Evolutionary conservation across 2,113 vertebrate species (phyloP), one percentile per base, ranked within the genome.

Genomic region (Anguilla japonica): DNA sequence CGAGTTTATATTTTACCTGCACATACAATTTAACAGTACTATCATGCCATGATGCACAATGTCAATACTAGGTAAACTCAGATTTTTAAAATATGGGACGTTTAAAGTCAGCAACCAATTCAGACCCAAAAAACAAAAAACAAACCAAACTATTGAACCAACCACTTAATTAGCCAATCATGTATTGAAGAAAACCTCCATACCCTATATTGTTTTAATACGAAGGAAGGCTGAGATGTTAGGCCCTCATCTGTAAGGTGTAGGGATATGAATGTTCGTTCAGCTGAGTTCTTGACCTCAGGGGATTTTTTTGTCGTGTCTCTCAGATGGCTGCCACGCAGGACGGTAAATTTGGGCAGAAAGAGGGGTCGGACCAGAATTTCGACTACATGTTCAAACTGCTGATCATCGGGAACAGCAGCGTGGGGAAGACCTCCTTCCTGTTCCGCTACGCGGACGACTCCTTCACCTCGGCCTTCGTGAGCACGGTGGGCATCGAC

Each of bases 401-500:
- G 88, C 94, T 96, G 46, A 96, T 96, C 93, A 96, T 96, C 7
- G 96, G 96, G 57, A 96, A 96, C 79, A 96, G 96, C 93, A 96
- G 96, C 5, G 96, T 96, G 84, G 96, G 96, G 60, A 96, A 96
- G 87, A 96, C 96, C 0, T 97, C 96, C 14, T 97, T 97, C 88
- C 94, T 97, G 86, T 97, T 97, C 92, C 95, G 97, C 87, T 97
- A 97, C 0, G 96, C 97, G 0, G 97, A 97, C 67, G 97, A 97
- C 92, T 96, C 98, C 89, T 99, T 99, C 91, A 99, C 98, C 0
- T 99, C 98, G 34, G 98, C 98, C 57, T 99, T 99, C 15, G 98
- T 99, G 93, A 99, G 98, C 96, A 99, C 98, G 0, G 98, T 99
- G 41, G 98, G 98, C 87, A 99, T 99, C 0, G 98, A 99, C 95